Percentiles rank a stretch among this genome's conserved stretches.
phyloP scores from a whole-genome alignment of 2,113 vertebrate species.

The Phrynocephalus versicolor region DNA sequence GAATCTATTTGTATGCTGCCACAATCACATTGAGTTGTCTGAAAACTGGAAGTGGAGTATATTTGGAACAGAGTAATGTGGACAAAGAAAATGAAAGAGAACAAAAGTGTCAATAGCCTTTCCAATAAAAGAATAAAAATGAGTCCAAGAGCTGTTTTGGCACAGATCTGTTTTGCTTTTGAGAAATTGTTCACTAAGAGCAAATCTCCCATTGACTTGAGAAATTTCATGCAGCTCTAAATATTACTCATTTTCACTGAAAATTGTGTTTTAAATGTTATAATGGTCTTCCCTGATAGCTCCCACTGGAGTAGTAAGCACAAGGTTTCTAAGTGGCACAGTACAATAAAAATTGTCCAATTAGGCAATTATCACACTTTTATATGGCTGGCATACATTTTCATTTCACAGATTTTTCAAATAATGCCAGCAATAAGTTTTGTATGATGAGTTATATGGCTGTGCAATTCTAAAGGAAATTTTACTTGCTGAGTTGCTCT shows the following conservation, averaged over 20 bases:
- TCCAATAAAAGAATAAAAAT: too few species aligned
- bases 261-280: constrained; percentile 21
- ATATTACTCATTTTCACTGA: constrained; percentile 42
- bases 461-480: neutral
- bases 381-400: constrained; percentile 2
- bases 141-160: too few species aligned
- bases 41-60: too few species aligned
- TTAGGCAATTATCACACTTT: constrained; percentile 37
- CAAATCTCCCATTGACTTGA: neutral
- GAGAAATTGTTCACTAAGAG: neutral
- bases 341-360: neutral
- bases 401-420: constrained; percentile 44
- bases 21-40: too few species aligned
- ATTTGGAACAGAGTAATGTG: too few species aligned
- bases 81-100: too few species aligned
- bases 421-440: constrained; percentile 13
- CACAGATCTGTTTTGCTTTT: too few species aligned
- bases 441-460: neutral
- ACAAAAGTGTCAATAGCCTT: too few species aligned
- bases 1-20: too few species aligned
- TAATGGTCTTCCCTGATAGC: neutral
- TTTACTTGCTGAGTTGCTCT: neutral
- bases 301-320: constrained; percentile 12
- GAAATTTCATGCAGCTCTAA: constrained; percentile 24
- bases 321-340: constrained; percentile 31